Percentiles rank a stretch among this genome's conserved stretches.
Conservation (phyloP, 2,888 invertebrate genomes). For the Noctua janthina region DNA sequence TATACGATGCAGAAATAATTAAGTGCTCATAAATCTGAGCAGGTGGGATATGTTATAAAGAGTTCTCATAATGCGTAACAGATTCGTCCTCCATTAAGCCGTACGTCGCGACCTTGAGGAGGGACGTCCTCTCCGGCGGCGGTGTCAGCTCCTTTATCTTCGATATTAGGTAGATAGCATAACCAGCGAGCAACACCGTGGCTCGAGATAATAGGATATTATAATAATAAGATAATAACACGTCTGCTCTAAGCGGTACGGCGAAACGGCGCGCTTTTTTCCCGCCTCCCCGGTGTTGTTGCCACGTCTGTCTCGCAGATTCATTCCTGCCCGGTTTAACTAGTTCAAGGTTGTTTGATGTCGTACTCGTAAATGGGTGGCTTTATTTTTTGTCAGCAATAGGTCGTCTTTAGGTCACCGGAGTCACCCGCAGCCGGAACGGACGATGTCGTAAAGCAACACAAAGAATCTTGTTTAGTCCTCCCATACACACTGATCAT, state of each 20-base stretch:
- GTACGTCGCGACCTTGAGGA: conserved; percentile 31
- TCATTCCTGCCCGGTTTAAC: conserved; percentile 84
- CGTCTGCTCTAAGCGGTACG: conserved; percentile 85
- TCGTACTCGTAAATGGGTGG: conserved; percentile 82
- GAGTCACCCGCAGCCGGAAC: conserved; percentile 83
- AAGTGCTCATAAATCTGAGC: conserved; percentile 60
- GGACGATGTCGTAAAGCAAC: conserved; percentile 76
- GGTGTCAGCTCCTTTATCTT: conserved; percentile 49
- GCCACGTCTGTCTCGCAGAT: conserved; percentile 80
- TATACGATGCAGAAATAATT: conserved; percentile 62
- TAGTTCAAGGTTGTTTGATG: conserved; percentile 87
- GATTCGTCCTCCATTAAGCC: conserved; percentile 40
- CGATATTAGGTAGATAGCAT: conserved; percentile 56
- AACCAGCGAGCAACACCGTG: conserved; percentile 64
- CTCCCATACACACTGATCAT: conserved; percentile 64
- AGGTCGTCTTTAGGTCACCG: conserved; percentile 87
- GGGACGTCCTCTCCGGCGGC: conserved; percentile 55
- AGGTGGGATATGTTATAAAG: conserved; percentile 47
- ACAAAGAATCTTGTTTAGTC: conserved; percentile 79
- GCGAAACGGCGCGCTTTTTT: conserved; percentile 82
- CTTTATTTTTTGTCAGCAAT: conserved; percentile 85
- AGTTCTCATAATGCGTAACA: conserved; percentile 52
- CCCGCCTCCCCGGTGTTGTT: conserved; percentile 78
- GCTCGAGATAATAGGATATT: conserved; percentile 77
- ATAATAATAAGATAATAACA: conserved; percentile 89